These are phyloP conservation scores for Odontomyia ornata DNA, from an alignment of 2,888 invertebrate genomes.

Conservation along the genomic window DNA sequence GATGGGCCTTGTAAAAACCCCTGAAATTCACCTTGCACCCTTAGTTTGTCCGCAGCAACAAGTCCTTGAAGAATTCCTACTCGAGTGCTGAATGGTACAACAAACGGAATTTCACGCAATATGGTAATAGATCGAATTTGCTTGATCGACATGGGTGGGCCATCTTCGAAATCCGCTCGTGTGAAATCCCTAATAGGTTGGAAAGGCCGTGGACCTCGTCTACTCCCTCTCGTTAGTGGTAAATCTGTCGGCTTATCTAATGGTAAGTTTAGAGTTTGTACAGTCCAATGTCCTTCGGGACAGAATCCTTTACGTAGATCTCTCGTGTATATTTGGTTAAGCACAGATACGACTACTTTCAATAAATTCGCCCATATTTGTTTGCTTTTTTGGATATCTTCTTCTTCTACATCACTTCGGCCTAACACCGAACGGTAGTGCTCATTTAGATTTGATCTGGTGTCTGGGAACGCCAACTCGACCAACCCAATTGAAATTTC, in stretches of 20 bases:
- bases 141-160: conserved; percentile 85
- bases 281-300: conserved; percentile 75
- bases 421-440: conserved; percentile 68
- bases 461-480: conserved; percentile 86
- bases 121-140: conserved; percentile 89
- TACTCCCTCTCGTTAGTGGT: conserved; percentile 65
- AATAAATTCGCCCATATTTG: conserved; percentile 82
- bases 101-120: conserved; percentile 91
- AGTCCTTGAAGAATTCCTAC: conserved; percentile 85
- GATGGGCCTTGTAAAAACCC: conserved; percentile 80
- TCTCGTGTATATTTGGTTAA: conserved; percentile 84
- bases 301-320: conserved; percentile 86
- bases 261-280: conserved; percentile 64
- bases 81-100: conserved; percentile 89
- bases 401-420: conserved; percentile 60
- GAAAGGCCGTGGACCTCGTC: conserved; percentile 67
- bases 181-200: conserved; percentile 68
- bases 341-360: conserved; percentile 74
- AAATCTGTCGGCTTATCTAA: conserved; percentile 68
- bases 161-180: conserved; percentile 73
- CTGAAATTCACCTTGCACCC: conserved; percentile 77
- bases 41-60: conserved; percentile 64
- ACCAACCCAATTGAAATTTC: conserved; percentile 86
- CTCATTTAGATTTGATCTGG: conserved; percentile 71
- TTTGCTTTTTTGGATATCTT: conserved; percentile 64